Evolutionary conservation across 2,888 invertebrate genomes (phyloP), one percentile per base, ranked within the genome.

Genomic region (Eurois occulta): DNA sequence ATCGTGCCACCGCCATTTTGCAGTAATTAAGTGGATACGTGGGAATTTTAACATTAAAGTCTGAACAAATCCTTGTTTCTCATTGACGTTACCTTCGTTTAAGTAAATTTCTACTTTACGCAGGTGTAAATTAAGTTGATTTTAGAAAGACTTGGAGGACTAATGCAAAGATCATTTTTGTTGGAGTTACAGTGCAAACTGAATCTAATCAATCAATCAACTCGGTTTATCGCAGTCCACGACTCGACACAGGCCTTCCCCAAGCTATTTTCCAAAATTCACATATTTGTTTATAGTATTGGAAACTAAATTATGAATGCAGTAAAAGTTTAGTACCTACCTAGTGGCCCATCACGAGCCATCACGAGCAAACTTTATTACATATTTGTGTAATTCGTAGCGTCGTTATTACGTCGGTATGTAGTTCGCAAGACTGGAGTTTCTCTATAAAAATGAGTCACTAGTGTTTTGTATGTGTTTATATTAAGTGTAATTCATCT

Each of bases 291-390:
- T 65, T n/a, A 13, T 16, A 65, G 13, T 41, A 24, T 1, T 5
- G n/a, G 65, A 65, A 65, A 41, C n/a, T 4, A 8, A n/a, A 18
- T 41, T n/a, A 41, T 13, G 41, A 41, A 65, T 41, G 16, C n/a
- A 41, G n/a, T 16, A 16, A n/a, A 41, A 78, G 38, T 43, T 78
- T 78, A 81, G 83, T 83, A 75, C 70, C 71, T 83, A 75, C 70
- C 71, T 72, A 78, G 72, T 58, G 81, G 82, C 75, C 83, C 88
- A 86, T 89, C 90, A 86, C 87, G 86, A 82, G 77, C 80, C 87
- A 86, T 89, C 90, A 87, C 88, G 86, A 83, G 80, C 83, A 73
- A 80, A 81, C 81, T 89, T 88, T 87, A 88, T 88, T 83, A 86
- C 89, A 88, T 89, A 84, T 89, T 81, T 88, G 78, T 83, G 84